A percentile compares a stretch with the other conserved stretches of the same genome.
Evolutionary conservation across 1,140 invertebrate genomes (phyloP).

Genomic region (Heliconius hermathena): DNA sequence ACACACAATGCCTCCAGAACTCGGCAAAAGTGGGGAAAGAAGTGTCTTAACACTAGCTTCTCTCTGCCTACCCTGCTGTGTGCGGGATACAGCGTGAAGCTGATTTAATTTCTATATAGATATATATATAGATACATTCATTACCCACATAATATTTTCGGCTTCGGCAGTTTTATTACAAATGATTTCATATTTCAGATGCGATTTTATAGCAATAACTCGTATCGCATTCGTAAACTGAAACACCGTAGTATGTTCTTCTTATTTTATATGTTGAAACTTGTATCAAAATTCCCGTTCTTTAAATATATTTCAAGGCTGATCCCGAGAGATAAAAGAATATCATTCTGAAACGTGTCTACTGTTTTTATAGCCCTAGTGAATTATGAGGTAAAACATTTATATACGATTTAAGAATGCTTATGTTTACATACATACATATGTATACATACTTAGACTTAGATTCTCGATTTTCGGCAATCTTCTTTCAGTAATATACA

Average conservation of each 20-base stretch:
- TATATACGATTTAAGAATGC: slow-evolving; percentile 60
- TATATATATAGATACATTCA: too few species aligned
- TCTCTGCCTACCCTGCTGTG: too few species aligned
- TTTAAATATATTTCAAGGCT: slow-evolving; percentile 42
- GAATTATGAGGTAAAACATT: slow-evolving; percentile 76
- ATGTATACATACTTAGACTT: too few species aligned
- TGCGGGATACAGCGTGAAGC: too few species aligned
- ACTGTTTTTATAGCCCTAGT: slow-evolving; percentile 66
- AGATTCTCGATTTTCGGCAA: too few species aligned
- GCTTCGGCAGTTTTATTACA: too few species aligned
- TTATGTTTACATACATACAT: slow-evolving; percentile 31
- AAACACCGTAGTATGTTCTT: background rate
- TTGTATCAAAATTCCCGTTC: slow-evolving; percentile 45
- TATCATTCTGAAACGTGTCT: slow-evolving; percentile 56
- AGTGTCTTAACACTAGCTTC: too few species aligned
- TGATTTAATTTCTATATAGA: too few species aligned
- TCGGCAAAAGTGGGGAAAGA: too few species aligned
- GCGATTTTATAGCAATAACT: slow-evolving; percentile 21
- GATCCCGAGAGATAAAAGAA: slow-evolving; percentile 49
- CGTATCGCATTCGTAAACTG: slow-evolving; percentile 28
- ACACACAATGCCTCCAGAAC: too few species aligned
- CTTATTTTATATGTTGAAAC: slow-evolving; percentile 32
- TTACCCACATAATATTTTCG: too few species aligned
- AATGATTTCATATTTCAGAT: background rate
- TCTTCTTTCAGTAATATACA: too few species aligned